These are phyloP conservation scores for Pollachius pollachius DNA, from an alignment of 2,113 vertebrate genomes.

Conservation along the genomic window DNA sequence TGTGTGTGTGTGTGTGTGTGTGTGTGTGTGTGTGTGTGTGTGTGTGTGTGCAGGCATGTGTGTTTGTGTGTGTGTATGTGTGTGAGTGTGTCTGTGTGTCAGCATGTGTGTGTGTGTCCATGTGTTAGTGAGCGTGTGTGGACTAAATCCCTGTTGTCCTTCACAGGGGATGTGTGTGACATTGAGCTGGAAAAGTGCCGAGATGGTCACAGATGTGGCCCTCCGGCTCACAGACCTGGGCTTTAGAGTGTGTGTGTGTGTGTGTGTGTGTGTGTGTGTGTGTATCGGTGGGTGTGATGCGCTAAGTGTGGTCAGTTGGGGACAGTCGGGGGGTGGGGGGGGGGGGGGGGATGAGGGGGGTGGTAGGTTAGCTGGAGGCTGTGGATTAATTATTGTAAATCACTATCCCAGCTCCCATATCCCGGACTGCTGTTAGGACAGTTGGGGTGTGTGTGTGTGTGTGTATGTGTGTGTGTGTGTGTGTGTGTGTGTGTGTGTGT, in stretches of 20 bases:
- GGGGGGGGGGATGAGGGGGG: conserved; percentile 26
- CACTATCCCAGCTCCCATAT: conserved; percentile 55
- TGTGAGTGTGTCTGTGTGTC: neutral
- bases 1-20: neutral
- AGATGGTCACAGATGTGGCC: conserved; percentile 70
- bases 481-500: neutral
- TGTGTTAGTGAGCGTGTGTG: neutral
- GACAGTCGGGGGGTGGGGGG: conserved; percentile 23
- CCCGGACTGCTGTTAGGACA: conserved; percentile 42
- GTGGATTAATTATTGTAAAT: conserved; percentile 75
- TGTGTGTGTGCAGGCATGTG: conserved; percentile 15
- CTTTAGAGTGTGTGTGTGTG: neutral
- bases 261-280: neutral
- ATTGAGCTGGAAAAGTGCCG: conserved; percentile 60
- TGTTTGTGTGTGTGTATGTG: neutral
- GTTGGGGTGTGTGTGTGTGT: conserved; percentile 16
- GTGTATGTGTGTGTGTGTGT: conserved; percentile 4
- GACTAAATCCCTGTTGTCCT: conserved; percentile 66
- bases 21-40: conserved; percentile 32
- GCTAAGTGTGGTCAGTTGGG: too few relatives aligned
- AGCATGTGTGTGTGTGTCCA: neutral
- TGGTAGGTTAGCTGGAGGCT: conserved; percentile 45
- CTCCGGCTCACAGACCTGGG: conserved; percentile 26
- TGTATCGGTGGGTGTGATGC: too few relatives aligned
- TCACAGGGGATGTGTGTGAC: conserved; percentile 56